Conservation (phyloP, 2,888 invertebrate genomes). For the Cinara cedri region DNA sequence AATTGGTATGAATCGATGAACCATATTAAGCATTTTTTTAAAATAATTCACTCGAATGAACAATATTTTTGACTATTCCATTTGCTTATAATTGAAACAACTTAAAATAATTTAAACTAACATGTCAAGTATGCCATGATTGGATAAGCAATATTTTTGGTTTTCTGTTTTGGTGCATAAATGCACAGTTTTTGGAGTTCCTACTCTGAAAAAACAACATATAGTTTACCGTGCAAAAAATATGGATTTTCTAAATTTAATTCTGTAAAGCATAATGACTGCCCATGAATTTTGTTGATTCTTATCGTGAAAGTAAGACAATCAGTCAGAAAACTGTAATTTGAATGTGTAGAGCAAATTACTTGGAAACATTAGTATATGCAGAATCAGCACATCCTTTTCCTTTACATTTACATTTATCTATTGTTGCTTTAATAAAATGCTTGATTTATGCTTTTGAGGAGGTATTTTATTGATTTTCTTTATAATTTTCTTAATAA, state of each 20-base stretch:
- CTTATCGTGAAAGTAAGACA: constrained; percentile 61
- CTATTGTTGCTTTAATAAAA: constrained; percentile 26
- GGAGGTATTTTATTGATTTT: too few relatives aligned
- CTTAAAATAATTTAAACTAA: not conserved
- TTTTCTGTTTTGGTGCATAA: not conserved
- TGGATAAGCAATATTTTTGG: constrained; percentile 26
- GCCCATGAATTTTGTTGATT: constrained; percentile 63
- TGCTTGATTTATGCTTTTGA: too few relatives aligned
- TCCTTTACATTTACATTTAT: constrained; percentile 58
- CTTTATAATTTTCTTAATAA: too few relatives aligned
- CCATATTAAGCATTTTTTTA: too few relatives aligned
- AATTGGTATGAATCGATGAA: too few relatives aligned
- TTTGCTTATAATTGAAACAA: not conserved
- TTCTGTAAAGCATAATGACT: constrained; percentile 62
- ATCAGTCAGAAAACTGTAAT: constrained; percentile 61
- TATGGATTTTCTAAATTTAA: constrained; percentile 61
- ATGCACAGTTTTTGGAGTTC: constrained; percentile 5
- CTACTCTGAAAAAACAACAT: too few relatives aligned
- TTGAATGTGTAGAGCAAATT: constrained; percentile 61
- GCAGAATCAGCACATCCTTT: constrained; percentile 61
- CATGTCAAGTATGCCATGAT: not conserved
- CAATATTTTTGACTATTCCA: not conserved
- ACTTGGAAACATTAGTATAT: too few relatives aligned
- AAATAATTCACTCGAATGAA: too few relatives aligned
- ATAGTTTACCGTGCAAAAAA: constrained; percentile 62